Evolutionary conservation across 2,888 invertebrate species (phyloP).

Genomic region (Eudemis profundana): DNA sequence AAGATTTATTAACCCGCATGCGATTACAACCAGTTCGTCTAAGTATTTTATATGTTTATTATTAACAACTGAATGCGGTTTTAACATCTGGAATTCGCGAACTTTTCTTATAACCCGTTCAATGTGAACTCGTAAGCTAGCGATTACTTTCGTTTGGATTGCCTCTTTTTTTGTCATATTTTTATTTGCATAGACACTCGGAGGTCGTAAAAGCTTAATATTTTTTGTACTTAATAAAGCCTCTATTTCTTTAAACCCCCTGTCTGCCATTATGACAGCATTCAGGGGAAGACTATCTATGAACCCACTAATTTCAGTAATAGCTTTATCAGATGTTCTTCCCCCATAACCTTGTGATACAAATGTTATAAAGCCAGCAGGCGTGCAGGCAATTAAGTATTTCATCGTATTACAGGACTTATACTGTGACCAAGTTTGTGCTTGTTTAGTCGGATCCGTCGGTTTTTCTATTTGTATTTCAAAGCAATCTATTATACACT

Average conservation of each 20-base stretch:
- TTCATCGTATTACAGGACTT: constrained; percentile 42
- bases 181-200: neutral
- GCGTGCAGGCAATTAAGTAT: constrained; percentile 28
- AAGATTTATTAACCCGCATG: constrained; percentile 47
- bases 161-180: constrained; percentile 8
- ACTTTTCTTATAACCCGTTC: constrained; percentile 7
- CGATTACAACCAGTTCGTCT: constrained; percentile 43
- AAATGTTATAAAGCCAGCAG: constrained; percentile 8
- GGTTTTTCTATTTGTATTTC: constrained; percentile 42
- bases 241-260: constrained; percentile 18
- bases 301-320: constrained; percentile 1
- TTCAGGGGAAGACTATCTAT: constrained; percentile 14
- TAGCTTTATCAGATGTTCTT: constrained; percentile 16
- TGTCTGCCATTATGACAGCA: constrained; percentile 15
- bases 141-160: constrained; percentile 2
- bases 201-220: neutral
- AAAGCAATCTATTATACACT: constrained; percentile 44
- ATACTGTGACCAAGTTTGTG: constrained; percentile 38
- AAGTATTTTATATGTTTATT: constrained; percentile 39
- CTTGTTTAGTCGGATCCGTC: constrained; percentile 3
- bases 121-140: constrained; percentile 4
- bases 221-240: neutral
- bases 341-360: constrained; percentile 17
- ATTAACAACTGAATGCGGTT: constrained; percentile 11
- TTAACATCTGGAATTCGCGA: constrained; percentile 13